phyloP scores from a whole-genome alignment of 2,888 invertebrate genomes.

The Thalpophila matura region DNA sequence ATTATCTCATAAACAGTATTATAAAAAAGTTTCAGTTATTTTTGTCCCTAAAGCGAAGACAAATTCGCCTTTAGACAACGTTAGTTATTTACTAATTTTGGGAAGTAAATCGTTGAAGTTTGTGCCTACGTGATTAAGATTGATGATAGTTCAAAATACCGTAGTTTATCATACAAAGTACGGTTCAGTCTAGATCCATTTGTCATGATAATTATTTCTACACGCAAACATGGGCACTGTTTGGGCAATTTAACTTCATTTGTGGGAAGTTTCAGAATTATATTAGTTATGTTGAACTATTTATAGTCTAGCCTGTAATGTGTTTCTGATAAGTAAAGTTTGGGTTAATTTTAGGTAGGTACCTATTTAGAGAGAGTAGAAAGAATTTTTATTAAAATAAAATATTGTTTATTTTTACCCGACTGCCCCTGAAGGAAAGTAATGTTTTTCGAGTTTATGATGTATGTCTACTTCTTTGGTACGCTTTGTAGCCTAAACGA shows the following conservation, averaged over 20 bases:
- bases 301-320: constrained; percentile 2
- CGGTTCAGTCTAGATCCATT: constrained; percentile 49
- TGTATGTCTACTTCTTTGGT: too few species aligned
- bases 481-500: too few species aligned
- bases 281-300: neutral
- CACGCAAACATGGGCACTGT: constrained; percentile 54
- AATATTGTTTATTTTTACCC: too few species aligned
- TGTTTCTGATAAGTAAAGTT: constrained; percentile 10
- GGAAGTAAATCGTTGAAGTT: constrained; percentile 30
- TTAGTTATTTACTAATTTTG: constrained; percentile 1
- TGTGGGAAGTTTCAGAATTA: constrained; percentile 21
- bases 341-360: neutral
- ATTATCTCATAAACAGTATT: too few species aligned
- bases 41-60: constrained; percentile 2
- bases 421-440: too few species aligned
- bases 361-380: too few species aligned
- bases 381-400: too few species aligned
- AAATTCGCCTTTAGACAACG: neutral
- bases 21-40: constrained; percentile 1
- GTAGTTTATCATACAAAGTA: constrained; percentile 40
- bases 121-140: constrained; percentile 44
- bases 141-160: constrained; percentile 47
- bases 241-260: constrained; percentile 53
- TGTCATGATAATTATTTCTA: constrained; percentile 55
- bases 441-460: too few species aligned